phyloP scores from a whole-genome alignment of 2,113 vertebrate species.

The Oplegnathus fasciatus region DNA sequence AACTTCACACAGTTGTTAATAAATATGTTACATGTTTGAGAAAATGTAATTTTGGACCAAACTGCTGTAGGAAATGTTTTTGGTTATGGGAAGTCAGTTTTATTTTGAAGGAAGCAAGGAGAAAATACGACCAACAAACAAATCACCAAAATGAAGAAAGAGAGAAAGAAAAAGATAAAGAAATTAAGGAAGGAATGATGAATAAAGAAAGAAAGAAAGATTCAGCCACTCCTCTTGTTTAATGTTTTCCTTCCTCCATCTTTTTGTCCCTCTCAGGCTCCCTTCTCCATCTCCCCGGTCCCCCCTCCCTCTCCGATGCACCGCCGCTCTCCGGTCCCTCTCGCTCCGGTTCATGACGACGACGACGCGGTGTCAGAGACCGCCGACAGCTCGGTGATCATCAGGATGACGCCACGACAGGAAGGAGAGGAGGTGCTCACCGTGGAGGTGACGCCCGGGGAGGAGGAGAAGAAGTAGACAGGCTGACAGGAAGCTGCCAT shows the following conservation, averaged over 20 bases:
- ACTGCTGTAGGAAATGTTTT: neutral
- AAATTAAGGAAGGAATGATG: neutral
- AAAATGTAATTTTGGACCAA: neutral
- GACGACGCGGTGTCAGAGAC: constrained; percentile 72
- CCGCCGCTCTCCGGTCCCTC: constrained; percentile 68
- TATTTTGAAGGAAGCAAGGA: neutral
- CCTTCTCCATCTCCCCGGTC: constrained; percentile 2
- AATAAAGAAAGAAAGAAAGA: neutral
- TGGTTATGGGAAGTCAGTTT: no score
- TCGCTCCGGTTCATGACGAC: neutral
- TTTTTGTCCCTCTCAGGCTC: no score
- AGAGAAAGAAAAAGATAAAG: neutral
- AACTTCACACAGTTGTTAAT: no score
- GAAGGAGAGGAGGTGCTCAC: constrained; percentile 86
- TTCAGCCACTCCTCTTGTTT: neutral
- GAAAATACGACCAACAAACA: no score
- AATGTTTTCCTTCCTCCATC: neutral
- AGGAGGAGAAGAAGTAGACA: neutral
- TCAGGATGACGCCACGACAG: constrained; percentile 78
- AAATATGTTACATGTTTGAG: neutral
- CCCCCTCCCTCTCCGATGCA: constrained; percentile 81
- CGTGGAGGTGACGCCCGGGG: constrained; percentile 74
- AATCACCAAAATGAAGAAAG: neutral
- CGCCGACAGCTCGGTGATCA: constrained; percentile 79
- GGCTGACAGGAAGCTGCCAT: neutral